These are phyloP conservation scores for Macrobrachium rosenbergii DNA, from an alignment of 1,140 invertebrate genomes.

Conservation along the genomic window DNA sequence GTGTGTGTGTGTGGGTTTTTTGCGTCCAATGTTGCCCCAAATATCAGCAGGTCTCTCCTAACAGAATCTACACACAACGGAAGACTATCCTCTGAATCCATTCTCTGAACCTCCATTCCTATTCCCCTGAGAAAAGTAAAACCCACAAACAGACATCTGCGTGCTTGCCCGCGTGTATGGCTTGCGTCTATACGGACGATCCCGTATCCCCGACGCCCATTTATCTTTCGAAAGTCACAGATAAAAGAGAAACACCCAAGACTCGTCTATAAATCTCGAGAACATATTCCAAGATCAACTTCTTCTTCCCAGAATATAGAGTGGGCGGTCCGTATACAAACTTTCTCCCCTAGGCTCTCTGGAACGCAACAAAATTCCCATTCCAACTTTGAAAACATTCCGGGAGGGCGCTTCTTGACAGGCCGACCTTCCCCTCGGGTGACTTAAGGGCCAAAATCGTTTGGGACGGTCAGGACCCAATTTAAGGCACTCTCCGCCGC, in stretches of 20 bases:
- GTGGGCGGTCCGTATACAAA: slow-evolving; percentile 64
- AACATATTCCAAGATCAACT: slow-evolving; percentile 64
- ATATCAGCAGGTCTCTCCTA: too few relatives aligned
- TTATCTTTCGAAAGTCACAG: slow-evolving; percentile 33
- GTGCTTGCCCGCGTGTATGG: too few relatives aligned
- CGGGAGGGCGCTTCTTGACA: slow-evolving; percentile 33
- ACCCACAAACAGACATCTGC: too few relatives aligned
- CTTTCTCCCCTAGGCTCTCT: slow-evolving; percentile 61
- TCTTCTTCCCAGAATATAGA: slow-evolving; percentile 61
- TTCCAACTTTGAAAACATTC: slow-evolving; percentile 64
- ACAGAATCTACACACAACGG: too few relatives aligned
- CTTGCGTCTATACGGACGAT: too few relatives aligned
- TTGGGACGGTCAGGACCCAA: slow-evolving; percentile 58
- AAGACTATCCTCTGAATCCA: too few relatives aligned
- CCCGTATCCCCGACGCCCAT: slow-evolving; percentile 11
- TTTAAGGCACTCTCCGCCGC: slow-evolving; percentile 65
- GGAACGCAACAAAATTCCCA: slow-evolving; percentile 66
- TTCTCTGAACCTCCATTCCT: too few relatives aligned
- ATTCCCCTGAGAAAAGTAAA: too few relatives aligned
- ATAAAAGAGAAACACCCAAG: slow-evolving; percentile 46
- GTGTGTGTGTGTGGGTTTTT: too few relatives aligned
- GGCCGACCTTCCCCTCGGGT: slow-evolving; percentile 38
- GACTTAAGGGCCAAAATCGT: slow-evolving; percentile 47
- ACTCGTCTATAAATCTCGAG: slow-evolving; percentile 59
- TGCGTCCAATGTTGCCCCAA: too few relatives aligned